A percentile compares a stretch with the other conserved stretches of the same genome.
Conservation (phyloP, 1,140 invertebrate genomes). For the Caenorhabditis latens region DNA sequence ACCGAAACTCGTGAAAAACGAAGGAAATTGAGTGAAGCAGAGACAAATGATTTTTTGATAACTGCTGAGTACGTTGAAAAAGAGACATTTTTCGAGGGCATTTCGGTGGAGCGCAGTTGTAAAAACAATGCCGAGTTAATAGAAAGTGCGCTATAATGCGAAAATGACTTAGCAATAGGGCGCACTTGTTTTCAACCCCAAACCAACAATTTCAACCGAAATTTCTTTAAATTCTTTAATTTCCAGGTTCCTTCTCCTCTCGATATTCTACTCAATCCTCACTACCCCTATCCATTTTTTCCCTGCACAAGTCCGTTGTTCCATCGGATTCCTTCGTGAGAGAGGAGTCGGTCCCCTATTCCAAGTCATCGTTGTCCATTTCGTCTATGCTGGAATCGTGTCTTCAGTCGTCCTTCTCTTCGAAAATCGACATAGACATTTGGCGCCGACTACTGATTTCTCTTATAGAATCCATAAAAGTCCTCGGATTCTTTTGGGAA, state of each 20-base stretch:
- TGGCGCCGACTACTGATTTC: slow-evolving; percentile 18
- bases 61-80: no score
- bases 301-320: slow-evolving; percentile 36
- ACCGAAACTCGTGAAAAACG: no score
- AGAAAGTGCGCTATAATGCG: no score
- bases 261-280: slow-evolving; percentile 19
- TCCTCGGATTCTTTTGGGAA: slow-evolving; percentile 7
- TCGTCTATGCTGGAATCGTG: slow-evolving; percentile 20
- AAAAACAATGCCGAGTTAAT: no score
- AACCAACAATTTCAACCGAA: no score
- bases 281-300: slow-evolving; percentile 7
- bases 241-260: neutral
- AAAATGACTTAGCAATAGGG: no score
- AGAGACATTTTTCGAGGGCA: no score
- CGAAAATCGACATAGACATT: slow-evolving; percentile 14
- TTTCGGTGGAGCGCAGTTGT: no score
- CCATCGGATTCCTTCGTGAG: neutral
- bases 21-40: no score
- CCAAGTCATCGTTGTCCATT: slow-evolving; percentile 14
- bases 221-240: no score
- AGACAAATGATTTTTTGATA: no score
- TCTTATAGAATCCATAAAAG: slow-evolving; percentile 27
- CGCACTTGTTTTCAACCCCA: no score
- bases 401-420: slow-evolving; percentile 9
- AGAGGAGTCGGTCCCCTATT: neutral